A percentile compares a stretch with the other conserved stretches of the same genome.
Conservation (phyloP, 2,797 vertebrate species). For the Eutrigla gurnardus region DNA sequence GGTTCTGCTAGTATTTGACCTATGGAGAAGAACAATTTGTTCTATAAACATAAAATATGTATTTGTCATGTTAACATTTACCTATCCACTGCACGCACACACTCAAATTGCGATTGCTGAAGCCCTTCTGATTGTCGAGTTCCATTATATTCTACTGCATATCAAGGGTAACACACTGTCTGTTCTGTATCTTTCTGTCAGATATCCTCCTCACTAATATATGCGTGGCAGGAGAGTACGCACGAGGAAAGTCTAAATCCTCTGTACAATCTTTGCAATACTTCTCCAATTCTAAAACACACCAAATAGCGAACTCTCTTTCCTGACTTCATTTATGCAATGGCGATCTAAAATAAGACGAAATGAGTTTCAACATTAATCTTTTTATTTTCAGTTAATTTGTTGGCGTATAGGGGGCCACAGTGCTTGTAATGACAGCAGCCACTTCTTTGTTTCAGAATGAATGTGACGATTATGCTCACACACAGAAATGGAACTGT, state of each 20-base stretch:
- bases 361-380: not conserved
- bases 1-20: not conserved
- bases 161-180: slow-evolving; percentile 24
- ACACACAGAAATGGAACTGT: not conserved
- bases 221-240: not conserved
- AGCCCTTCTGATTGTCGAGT: slow-evolving; percentile 16
- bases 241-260: not conserved
- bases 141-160: slow-evolving; percentile 28
- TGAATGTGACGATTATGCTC: not conserved
- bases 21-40: not conserved
- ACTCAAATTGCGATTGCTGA: slow-evolving; percentile 5
- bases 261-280: not conserved
- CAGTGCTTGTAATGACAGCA: not conserved
- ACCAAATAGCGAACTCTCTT: not conserved
- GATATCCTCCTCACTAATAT: slow-evolving; percentile 13
- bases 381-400: not conserved
- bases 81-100: not conserved
- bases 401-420: not conserved
- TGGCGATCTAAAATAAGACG: not conserved
- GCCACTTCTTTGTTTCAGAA: slow-evolving; percentile 22
- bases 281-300: not conserved
- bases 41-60: not conserved
- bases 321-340: not conserved
- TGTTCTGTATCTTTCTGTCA: slow-evolving; percentile 26
- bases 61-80: slow-evolving; percentile 17